Conservation (phyloP, 2,113 vertebrate genomes). For the Anoplopoma fimbria region DNA sequence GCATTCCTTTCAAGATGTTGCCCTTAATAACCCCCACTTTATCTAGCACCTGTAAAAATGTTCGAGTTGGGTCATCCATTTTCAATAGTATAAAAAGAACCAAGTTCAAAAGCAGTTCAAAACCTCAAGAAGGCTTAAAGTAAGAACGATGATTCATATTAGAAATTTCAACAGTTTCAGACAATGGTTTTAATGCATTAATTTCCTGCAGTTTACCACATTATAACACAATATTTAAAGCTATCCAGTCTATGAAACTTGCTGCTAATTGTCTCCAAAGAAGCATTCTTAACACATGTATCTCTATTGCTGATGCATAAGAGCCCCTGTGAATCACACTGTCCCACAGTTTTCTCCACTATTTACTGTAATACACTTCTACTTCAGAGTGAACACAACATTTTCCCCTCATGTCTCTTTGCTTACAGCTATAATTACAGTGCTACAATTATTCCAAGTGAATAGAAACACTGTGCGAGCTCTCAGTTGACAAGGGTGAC, state of each 20-base stretch:
- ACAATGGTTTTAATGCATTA: neutral
- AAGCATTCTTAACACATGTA: neutral
- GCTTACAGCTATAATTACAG: too few relatives aligned
- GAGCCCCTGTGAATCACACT: slow-evolving; percentile 18
- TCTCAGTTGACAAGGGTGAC: slow-evolving; percentile 3
- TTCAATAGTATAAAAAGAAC: neutral
- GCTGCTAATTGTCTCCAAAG: neutral
- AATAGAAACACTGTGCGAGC: neutral
- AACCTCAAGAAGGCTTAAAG: neutral
- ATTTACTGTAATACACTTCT: neutral
- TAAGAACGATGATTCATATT: neutral
- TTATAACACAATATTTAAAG: neutral
- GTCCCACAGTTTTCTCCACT: neutral
- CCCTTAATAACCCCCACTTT: neutral
- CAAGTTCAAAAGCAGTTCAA: slow-evolving; percentile 15
- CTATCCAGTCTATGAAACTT: neutral
- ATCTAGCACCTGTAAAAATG: neutral
- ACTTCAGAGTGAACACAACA: neutral
- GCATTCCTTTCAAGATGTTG: neutral
- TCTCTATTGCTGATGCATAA: neutral
- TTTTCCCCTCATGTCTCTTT: slow-evolving; percentile 5
- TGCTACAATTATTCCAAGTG: slow-evolving; percentile 9
- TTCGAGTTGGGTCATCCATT: neutral
- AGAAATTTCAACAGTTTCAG: neutral
- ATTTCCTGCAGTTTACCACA: slow-evolving; percentile 9